phyloP scores from a whole-genome alignment of 1,140 invertebrate genomes.

The Drosophila takahashii region DNA sequence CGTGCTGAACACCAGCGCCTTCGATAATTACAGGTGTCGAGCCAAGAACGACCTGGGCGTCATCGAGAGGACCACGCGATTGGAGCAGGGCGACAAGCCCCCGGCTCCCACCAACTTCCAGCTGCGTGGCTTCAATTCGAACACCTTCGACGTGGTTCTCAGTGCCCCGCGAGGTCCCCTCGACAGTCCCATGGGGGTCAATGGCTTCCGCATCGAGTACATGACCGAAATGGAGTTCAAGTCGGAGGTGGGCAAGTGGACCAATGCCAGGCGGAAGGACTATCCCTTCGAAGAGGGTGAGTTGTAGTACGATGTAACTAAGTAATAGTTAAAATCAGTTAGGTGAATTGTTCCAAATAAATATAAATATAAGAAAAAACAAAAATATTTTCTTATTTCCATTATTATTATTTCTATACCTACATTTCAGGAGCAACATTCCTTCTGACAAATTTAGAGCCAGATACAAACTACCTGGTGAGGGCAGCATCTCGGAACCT shows the following conservation, averaged over 20 bases:
- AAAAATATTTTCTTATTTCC: too few relatives aligned
- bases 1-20: constrained; percentile 85
- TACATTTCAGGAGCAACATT: constrained; percentile 77
- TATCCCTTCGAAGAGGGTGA: constrained; percentile 82
- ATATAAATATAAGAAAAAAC: too few relatives aligned
- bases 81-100: constrained; percentile 86
- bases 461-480: constrained; percentile 83
- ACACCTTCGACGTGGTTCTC: constrained; percentile 85
- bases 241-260: constrained; percentile 77
- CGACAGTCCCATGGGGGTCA: constrained; percentile 74
- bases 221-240: constrained; percentile 78
- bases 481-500: constrained; percentile 84
- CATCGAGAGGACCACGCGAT: constrained; percentile 85
- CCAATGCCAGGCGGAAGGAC: constrained; percentile 75
- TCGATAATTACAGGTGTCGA: constrained; percentile 86
- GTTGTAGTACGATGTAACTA: not conserved
- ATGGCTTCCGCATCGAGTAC: constrained; percentile 81
- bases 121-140: constrained; percentile 81
- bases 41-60: constrained; percentile 86
- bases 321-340: not conserved
- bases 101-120: constrained; percentile 80
- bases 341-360: too few relatives aligned
- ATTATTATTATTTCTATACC: not conserved
- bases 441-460: constrained; percentile 77
- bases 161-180: constrained; percentile 53